Conservation (phyloP, 2,888 invertebrate genomes). For the Metopia argyrocephala region DNA sequence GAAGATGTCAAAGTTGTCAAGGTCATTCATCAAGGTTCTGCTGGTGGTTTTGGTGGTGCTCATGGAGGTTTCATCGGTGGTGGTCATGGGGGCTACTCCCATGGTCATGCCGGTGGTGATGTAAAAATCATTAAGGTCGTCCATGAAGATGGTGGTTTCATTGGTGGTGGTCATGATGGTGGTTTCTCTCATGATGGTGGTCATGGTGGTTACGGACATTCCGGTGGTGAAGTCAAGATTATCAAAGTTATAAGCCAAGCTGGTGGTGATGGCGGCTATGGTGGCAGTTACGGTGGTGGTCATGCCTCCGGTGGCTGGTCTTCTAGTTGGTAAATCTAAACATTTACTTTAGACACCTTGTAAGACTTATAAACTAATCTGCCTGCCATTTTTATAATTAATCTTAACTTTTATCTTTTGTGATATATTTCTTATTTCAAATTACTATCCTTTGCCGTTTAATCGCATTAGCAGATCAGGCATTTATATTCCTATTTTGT, state of each 20-base stretch:
- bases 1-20: constrained; percentile 59
- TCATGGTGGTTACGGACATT: constrained; percentile 46
- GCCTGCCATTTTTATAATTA: constrained; percentile 42
- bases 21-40: constrained; percentile 39
- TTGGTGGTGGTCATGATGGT: constrained; percentile 28
- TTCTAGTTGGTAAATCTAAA: constrained; percentile 44
- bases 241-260: constrained; percentile 67
- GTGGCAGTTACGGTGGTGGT: constrained; percentile 45
- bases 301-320: constrained; percentile 32
- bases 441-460: background rate
- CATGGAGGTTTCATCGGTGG: constrained; percentile 24
- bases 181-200: constrained; percentile 19
- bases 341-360: background rate
- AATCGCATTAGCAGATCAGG: background rate
- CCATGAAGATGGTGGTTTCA: constrained; percentile 38
- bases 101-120: constrained; percentile 33
- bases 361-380: background rate
- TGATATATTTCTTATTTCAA: constrained; percentile 48
- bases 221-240: constrained; percentile 65
- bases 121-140: constrained; percentile 42
- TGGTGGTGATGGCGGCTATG: constrained; percentile 13
- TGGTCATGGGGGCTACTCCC: constrained; percentile 39
- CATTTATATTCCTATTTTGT: background rate
- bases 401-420: constrained; percentile 46
- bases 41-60: constrained; percentile 37